phyloP scores from a whole-genome alignment of 2,113 vertebrate genomes.

The Macheiramphus alcinus region DNA sequence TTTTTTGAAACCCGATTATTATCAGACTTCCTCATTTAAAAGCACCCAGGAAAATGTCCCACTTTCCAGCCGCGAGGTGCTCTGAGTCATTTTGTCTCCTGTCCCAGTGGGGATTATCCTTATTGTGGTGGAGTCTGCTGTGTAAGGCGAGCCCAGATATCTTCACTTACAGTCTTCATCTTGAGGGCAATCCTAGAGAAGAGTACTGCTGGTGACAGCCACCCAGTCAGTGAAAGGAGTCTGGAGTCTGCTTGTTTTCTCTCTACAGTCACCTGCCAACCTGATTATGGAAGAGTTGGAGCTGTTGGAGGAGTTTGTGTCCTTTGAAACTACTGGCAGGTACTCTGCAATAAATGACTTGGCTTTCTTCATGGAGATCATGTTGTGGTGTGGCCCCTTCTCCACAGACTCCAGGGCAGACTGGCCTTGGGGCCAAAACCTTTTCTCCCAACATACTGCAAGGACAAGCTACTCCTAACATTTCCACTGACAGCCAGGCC shows the following conservation, averaged over 20 bases:
- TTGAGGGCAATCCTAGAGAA: neutral
- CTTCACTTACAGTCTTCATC: neutral
- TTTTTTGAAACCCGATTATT: neutral
- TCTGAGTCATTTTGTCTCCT: neutral
- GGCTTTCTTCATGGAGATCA: neutral
- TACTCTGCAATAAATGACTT: neutral
- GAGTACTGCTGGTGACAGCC: neutral
- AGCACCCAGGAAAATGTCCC: neutral
- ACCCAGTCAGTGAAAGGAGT: neutral
- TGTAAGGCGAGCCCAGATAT: neutral
- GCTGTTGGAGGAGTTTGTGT: neutral
- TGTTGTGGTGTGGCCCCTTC: neutral
- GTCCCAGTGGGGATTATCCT: neutral
- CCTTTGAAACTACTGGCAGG: neutral
- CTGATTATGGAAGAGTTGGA: neutral
- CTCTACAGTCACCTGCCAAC: neutral
- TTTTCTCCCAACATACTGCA: neutral
- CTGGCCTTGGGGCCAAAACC: neutral
- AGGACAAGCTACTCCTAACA: neutral
- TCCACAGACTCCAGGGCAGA: neutral
- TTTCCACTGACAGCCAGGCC: neutral
- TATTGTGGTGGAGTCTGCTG: neutral
- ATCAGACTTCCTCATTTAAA: neutral
- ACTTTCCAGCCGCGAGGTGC: neutral
- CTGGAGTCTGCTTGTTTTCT: neutral